A percentile compares a stretch with the other conserved stretches of the same genome.
phyloP scores from a whole-genome alignment of 1,140 invertebrate genomes.

The Aphaenogaster ashmeadi region DNA sequence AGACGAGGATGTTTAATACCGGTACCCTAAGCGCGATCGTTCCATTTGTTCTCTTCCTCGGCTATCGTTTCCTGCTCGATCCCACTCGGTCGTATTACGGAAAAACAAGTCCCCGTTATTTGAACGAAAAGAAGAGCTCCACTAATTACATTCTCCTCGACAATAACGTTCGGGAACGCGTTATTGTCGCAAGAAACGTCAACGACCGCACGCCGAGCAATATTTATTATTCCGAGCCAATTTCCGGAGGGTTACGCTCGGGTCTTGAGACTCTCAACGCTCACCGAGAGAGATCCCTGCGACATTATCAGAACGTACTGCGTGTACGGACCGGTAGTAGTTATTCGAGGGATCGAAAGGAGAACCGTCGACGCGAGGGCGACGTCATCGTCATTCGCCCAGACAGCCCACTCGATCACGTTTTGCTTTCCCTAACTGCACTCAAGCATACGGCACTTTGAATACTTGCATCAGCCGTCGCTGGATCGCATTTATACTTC shows the following conservation, averaged over 20 bases:
- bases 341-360: conserved; percentile 19
- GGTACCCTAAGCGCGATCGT: conserved; percentile 52
- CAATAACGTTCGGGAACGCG: conserved; percentile 49
- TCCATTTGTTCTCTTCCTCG: conserved; percentile 46
- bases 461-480: neutral
- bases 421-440: conserved; percentile 45
- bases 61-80: conserved; percentile 6
- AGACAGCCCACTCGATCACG: conserved; percentile 43
- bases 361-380: neutral
- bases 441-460: conserved; percentile 19
- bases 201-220: conserved; percentile 13
- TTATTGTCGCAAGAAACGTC: conserved; percentile 49
- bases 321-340: conserved; percentile 10
- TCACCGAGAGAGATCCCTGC: neutral
- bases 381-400: conserved; percentile 52
- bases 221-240: conserved; percentile 59
- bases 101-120: conserved; percentile 56
- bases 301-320: conserved; percentile 38
- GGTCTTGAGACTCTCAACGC: conserved; percentile 19
- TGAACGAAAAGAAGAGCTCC: conserved; percentile 13
- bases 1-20: conserved; percentile 71
- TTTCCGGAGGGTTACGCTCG: conserved; percentile 43
- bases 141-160: conserved; percentile 64
- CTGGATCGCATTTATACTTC: conserved; percentile 39
- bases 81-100: neutral